phyloP scores from a whole-genome alignment of 2,797 vertebrate species.

The Sebastes umbrosus region DNA sequence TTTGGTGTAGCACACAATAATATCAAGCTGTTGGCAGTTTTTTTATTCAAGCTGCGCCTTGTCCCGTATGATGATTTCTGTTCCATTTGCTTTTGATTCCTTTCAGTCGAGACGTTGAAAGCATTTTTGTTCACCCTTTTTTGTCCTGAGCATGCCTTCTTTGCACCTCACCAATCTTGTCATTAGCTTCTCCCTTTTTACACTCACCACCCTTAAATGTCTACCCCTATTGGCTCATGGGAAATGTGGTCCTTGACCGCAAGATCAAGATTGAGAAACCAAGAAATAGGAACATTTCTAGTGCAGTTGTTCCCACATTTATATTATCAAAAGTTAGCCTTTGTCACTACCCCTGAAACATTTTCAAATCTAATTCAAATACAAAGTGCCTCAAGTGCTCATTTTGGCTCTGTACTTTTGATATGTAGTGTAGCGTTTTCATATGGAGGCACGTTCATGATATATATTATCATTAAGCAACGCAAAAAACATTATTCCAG shows the following conservation, averaged over 20 bases:
- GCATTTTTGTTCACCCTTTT: slow-evolving; percentile 74
- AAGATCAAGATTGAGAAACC: slow-evolving; percentile 26
- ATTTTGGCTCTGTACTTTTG: slow-evolving; percentile 7
- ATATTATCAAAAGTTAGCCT: background rate
- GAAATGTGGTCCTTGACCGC: slow-evolving; percentile 64
- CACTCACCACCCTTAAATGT: slow-evolving; percentile 81
- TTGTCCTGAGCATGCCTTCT: slow-evolving; percentile 92
- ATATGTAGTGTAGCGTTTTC: slow-evolving; percentile 6
- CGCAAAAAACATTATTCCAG: slow-evolving; percentile 1
- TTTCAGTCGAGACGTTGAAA: slow-evolving; percentile 71
- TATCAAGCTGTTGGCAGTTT: slow-evolving; percentile 87
- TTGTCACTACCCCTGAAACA: background rate
- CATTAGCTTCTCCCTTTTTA: slow-evolving; percentile 83
- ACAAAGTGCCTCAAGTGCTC: slow-evolving; percentile 5
- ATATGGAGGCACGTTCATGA: background rate
- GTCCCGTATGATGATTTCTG: slow-evolving; percentile 84
- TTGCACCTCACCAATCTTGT: slow-evolving; percentile 97
- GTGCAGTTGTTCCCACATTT: slow-evolving; percentile 14
- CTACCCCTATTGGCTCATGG: slow-evolving; percentile 70
- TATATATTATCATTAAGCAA: background rate
- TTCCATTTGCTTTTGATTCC: slow-evolving; percentile 76
- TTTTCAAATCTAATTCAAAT: slow-evolving; percentile 10
- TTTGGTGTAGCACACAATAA: slow-evolving; percentile 55
- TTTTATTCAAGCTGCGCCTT: slow-evolving; percentile 85
- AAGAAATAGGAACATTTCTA: slow-evolving; percentile 5